Evolutionary conservation across 1,140 invertebrate genomes (phyloP).

Genomic region (Pygmarrhopalites habei): DNA sequence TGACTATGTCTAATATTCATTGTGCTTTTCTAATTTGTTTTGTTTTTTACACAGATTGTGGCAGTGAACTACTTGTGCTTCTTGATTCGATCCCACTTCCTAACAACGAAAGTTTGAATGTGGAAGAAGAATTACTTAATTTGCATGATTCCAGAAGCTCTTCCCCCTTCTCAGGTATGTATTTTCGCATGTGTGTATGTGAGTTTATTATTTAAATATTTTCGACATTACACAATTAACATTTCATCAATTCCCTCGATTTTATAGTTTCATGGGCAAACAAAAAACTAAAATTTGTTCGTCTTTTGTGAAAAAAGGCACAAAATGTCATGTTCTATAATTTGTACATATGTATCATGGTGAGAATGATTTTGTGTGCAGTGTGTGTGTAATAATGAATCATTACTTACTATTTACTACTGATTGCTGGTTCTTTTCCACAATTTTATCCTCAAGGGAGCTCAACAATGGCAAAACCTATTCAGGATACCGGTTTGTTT

Average conservation of each 20-base stretch:
- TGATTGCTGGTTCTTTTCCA: neutral
- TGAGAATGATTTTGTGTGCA: no score
- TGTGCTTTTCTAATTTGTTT: no score
- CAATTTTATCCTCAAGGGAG: neutral
- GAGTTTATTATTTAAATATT: no score
- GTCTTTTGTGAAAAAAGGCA: no score
- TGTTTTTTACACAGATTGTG: no score
- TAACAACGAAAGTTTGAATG: conserved; percentile 31
- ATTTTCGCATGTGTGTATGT: neutral
- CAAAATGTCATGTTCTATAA: no score
- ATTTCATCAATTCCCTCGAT: no score
- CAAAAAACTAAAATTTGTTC: no score
- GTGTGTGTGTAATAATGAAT: neutral
- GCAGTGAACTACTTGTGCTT: conserved; percentile 24
- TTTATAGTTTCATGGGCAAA: no score
- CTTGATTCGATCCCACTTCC: conserved; percentile 29
- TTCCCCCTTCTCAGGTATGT: conserved; percentile 27
- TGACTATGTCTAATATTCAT: no score
- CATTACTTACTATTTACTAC: neutral
- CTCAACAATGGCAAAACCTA: neutral
- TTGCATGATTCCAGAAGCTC: conserved; percentile 21
- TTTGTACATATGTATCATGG: no score
- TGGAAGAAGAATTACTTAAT: conserved; percentile 7
- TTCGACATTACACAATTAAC: no score
- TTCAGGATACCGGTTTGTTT: neutral